Evolutionary conservation across 2,113 vertebrate genomes (phyloP).

Genomic region (Vimba vimba): DNA sequence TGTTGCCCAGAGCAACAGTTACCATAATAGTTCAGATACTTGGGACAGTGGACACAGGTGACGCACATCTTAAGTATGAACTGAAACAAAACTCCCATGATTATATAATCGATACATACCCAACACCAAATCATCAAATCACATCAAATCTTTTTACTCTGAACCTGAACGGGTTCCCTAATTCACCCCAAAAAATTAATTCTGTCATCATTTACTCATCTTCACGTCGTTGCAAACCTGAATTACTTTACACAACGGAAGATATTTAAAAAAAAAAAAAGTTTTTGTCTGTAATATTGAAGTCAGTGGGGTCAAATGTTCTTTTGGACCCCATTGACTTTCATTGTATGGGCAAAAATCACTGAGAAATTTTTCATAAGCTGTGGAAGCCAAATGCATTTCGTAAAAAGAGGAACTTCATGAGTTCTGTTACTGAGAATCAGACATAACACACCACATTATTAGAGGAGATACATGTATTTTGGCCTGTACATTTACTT

Average conservation of each 20-base stretch:
- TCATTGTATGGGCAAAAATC: background rate
- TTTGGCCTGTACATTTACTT: background rate
- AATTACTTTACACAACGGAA: background rate
- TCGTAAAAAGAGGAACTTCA: background rate
- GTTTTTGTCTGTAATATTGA: background rate
- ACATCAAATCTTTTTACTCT: background rate
- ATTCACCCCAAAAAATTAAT: background rate
- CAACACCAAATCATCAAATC: background rate
- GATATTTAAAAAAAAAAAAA: no score
- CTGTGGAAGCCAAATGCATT: background rate
- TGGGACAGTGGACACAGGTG: background rate
- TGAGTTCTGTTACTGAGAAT: background rate
- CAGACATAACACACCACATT: background rate
- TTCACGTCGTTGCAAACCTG: background rate
- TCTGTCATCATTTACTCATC: background rate
- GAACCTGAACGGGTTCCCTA: background rate
- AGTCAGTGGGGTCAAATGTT: background rate
- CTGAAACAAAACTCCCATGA: background rate
- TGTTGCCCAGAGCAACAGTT: slow-evolving; percentile 16
- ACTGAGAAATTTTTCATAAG: no score
- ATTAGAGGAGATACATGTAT: background rate
- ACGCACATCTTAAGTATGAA: background rate
- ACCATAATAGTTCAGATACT: background rate
- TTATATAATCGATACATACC: background rate
- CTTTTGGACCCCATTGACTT: background rate